These are phyloP conservation scores for Crotalus helleri DNA, from an alignment of 2,113 vertebrate species.

Conservation along the genomic window DNA sequence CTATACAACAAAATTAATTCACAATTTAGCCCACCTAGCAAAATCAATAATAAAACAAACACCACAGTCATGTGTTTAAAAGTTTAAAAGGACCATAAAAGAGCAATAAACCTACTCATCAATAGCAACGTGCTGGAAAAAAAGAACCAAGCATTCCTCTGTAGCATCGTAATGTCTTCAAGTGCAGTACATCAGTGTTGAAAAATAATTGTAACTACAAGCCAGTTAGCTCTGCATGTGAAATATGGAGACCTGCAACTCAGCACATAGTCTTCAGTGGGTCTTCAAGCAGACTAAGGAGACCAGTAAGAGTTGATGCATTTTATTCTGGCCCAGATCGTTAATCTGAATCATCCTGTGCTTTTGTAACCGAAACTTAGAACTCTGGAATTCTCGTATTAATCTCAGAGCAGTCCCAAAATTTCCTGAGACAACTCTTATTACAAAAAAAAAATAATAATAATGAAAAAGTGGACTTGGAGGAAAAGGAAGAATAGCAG, in stretches of 20 bases:
- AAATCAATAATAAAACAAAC: neutral
- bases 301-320: neutral
- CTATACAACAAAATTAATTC: neutral
- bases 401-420: neutral
- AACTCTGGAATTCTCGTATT: neutral
- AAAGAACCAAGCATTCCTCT: neutral
- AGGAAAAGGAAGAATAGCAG: neutral
- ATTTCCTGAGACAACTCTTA: neutral
- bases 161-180: neutral
- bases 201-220: neutral
- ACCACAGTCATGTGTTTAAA: neutral
- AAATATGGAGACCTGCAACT: neutral
- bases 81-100: neutral
- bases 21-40: neutral
- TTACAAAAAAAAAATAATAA: neutral
- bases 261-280: neutral
- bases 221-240: neutral
- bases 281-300: neutral
- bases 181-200: neutral
- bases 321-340: neutral
- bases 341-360: neutral
- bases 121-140: neutral
- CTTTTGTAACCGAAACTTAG: neutral
- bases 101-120: neutral
- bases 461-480: neutral